phyloP scores from a whole-genome alignment of 1,140 invertebrate species.

The Plutomurus gul region DNA sequence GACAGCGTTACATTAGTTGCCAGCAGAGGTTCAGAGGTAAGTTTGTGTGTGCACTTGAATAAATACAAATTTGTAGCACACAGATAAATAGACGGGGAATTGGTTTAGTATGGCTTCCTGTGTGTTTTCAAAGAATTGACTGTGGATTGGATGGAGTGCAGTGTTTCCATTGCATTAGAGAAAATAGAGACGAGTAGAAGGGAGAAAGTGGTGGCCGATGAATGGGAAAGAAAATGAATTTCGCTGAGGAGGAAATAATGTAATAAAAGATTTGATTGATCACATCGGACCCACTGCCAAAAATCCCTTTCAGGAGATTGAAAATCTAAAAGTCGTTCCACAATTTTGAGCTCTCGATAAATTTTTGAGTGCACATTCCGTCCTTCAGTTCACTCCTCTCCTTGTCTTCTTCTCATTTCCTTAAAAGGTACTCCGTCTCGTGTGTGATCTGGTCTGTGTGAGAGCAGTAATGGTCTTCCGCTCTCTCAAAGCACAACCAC shows the following conservation, averaged over 20 bases:
- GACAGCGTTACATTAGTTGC: too few relatives aligned
- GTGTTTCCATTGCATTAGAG: not conserved
- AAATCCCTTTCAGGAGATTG: conserved; percentile 47
- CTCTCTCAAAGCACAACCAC: too few relatives aligned
- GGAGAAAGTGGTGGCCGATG: conserved; percentile 15
- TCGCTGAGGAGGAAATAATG: conserved; percentile 37
- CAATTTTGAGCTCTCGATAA: conserved; percentile 34
- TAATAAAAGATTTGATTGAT: conserved; percentile 48
- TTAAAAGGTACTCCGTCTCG: conserved; percentile 34
- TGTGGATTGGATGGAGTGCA: not conserved
- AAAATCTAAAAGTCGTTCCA: conserved; percentile 46
- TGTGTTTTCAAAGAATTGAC: too few relatives aligned
- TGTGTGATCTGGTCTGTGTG: too few relatives aligned
- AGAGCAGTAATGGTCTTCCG: too few relatives aligned
- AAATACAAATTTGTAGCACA: too few relatives aligned
- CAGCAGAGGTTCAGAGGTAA: too few relatives aligned
- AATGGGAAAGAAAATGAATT: conserved; percentile 33
- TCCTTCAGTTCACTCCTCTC: conserved; percentile 18
- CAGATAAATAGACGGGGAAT: too few relatives aligned
- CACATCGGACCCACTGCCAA: conserved; percentile 41
- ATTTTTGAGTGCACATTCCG: not conserved
- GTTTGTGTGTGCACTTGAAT: too few relatives aligned
- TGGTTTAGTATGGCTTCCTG: too few relatives aligned
- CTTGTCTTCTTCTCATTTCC: conserved; percentile 39
- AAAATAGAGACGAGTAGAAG: not conserved